These are phyloP conservation scores for Rhinatrema bivittatum DNA, from an alignment of 2,797 vertebrate genomes.

Conservation along the genomic window DNA sequence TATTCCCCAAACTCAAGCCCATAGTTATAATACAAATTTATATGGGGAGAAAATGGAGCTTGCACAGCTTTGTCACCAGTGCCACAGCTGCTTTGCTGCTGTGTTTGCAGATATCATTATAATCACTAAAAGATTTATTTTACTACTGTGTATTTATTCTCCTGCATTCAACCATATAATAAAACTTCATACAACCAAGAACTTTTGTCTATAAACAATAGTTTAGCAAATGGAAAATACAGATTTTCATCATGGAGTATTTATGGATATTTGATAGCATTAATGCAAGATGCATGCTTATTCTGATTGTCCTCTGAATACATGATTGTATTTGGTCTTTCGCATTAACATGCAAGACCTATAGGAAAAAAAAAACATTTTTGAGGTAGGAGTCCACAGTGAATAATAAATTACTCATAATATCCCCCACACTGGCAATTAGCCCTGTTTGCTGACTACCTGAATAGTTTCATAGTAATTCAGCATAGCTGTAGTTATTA, in stretches of 20 bases:
- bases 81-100: too few relatives aligned
- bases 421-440: conserved; percentile 41
- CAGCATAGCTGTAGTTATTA: conserved; percentile 33
- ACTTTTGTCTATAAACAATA: too few relatives aligned
- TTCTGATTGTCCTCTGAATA: conserved; percentile 16
- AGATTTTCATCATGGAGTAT: conserved; percentile 21
- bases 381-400: conserved; percentile 35
- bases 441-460: conserved; percentile 42
- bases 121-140: too few relatives aligned
- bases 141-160: too few relatives aligned
- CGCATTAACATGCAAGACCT: conserved; percentile 32
- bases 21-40: too few relatives aligned
- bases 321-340: conserved; percentile 21
- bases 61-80: too few relatives aligned
- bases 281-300: conserved; percentile 29
- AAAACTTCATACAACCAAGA: too few relatives aligned
- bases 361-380: conserved; percentile 21
- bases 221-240: conserved; percentile 5
- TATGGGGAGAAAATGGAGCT: too few relatives aligned
- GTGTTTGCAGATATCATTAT: too few relatives aligned
- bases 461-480: conserved; percentile 41
- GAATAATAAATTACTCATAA: conserved; percentile 44
- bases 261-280: conserved; percentile 22
- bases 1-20: too few relatives aligned
- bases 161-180: too few relatives aligned